Base-by-base conservation (phyloP, 1,140 invertebrate genomes). In the Panonychus citri region DNA sequence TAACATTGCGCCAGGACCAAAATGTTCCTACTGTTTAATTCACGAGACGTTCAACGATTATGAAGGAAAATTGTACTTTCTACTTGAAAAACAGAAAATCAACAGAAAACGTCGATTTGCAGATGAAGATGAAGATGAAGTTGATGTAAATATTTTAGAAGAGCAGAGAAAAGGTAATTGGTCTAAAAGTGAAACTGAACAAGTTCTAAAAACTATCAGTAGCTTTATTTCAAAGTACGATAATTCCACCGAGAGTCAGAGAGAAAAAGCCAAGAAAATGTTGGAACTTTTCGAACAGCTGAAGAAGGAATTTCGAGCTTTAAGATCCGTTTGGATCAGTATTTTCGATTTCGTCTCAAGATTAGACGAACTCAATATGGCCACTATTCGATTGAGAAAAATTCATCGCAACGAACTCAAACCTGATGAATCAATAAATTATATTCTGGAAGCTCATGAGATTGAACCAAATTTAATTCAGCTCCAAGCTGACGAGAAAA, bases 361-460 rank as follows among this genome's bases (percentile, higher is more conserved):
- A 10, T 70, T 76, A 46, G 82, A 85, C 69, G 82, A 85, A 69
- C 63, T 85, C 27, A 74, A 75, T 59, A 83, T 84, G 77, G 81
- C 80, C 25, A 81, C 78, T 59, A 74, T 77, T 42, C 66, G 81
- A 40, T 67, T 84, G 21, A 64, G 75, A 55, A 59, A 78, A 8
- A 68, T 73, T n/a, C 64, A 67, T 46, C 65, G 66, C n/a, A 68
- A 67, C 46, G 74, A 74, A 57, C 64, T 63, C 51, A 61, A 64
- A 28, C 34, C 66, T 25, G 59, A 66, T 19, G 61, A 64, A 37
- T 60, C 54, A 28, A 26, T 57, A 34, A 52, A 54, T 30, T 54
- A 62, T 27, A 53, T 61, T 27, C 48, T 63, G 21, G 49, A 54
- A 37, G 55, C 37, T 56, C 17, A 26, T 17, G 27, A 56, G 26